phyloP scores from a whole-genome alignment of 2,888 invertebrate genomes.

The Hirtodrosophila trivittata region DNA sequence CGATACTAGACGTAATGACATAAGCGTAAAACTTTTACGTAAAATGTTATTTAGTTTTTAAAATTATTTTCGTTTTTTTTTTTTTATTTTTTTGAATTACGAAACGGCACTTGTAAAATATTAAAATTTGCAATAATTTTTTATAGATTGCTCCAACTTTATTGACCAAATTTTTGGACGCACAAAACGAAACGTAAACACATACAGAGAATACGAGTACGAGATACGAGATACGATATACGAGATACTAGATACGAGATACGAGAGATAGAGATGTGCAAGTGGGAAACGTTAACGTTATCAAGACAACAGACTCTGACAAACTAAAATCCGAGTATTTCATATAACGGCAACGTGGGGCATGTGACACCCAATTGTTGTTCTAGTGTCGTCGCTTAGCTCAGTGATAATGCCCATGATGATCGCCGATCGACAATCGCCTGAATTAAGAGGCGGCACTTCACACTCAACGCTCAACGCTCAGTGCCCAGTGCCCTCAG shows the following conservation, averaged over 20 bases:
- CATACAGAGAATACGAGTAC: constrained; percentile 47
- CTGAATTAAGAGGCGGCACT: constrained; percentile 70
- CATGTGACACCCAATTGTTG: constrained; percentile 36
- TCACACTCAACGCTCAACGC: constrained; percentile 10
- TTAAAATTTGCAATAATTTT: background rate
- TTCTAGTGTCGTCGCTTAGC: constrained; percentile 17
- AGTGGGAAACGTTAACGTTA: constrained; percentile 80
- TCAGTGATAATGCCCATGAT: constrained; percentile 55
- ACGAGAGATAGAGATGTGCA: constrained; percentile 52
- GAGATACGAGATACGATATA: no score
- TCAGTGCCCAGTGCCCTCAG: no score
- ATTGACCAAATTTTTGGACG: constrained; percentile 28
- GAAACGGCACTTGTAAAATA: constrained; percentile 55
- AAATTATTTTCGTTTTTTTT: no score
- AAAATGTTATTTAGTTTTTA: no score
- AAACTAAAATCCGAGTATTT: constrained; percentile 73
- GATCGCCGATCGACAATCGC: constrained; percentile 44
- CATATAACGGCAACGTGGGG: constrained; percentile 16
- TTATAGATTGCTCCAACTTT: constrained; percentile 17
- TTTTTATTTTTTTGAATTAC: constrained; percentile 34
- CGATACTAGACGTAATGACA: constrained; percentile 73
- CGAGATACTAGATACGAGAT: no score
- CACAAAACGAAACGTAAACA: constrained; percentile 54
- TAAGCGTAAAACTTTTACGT: constrained; percentile 62
- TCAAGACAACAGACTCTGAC: constrained; percentile 84